Percentiles rank a stretch among this genome's conserved stretches.
Evolutionary conservation across 2,113 vertebrate species (phyloP).

Genomic region (Cebidichthys violaceus): DNA sequence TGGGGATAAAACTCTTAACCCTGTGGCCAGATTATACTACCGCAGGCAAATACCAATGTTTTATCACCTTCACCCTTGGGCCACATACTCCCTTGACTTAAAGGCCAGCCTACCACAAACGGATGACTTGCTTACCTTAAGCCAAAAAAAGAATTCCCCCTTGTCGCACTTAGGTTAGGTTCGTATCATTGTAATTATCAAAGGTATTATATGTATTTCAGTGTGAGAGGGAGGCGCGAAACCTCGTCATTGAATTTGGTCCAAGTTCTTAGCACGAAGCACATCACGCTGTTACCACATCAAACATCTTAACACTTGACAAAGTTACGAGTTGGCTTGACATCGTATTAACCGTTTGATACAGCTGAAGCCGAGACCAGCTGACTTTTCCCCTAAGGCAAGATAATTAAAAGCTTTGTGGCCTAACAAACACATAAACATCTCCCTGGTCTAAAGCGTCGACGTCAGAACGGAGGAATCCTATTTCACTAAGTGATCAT

Average conservation of each 20-base stretch:
- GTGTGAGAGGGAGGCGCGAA: background rate
- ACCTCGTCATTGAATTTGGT: no score
- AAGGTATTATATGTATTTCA: background rate
- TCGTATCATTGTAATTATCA: background rate
- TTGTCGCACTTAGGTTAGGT: background rate
- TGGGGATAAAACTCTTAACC: background rate
- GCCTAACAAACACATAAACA: background rate
- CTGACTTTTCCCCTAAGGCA: background rate
- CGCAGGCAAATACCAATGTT: background rate
- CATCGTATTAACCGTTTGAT: background rate
- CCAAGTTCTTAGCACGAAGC: background rate
- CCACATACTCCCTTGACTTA: background rate
- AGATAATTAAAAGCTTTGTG: background rate
- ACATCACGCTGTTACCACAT: background rate
- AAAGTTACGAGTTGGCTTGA: background rate
- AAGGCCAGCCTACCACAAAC: background rate
- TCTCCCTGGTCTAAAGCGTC: background rate
- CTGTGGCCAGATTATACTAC: constrained; percentile 1
- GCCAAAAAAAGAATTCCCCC: background rate
- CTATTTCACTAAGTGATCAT: constrained; percentile 7
- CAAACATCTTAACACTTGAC: constrained; percentile 14
- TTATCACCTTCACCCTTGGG: constrained; percentile 6
- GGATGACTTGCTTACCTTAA: background rate
- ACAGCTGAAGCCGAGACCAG: background rate
- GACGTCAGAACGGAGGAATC: background rate